These are phyloP conservation scores for Cottus gobio DNA, from an alignment of 2,113 vertebrate species.

Conservation along the genomic window DNA sequence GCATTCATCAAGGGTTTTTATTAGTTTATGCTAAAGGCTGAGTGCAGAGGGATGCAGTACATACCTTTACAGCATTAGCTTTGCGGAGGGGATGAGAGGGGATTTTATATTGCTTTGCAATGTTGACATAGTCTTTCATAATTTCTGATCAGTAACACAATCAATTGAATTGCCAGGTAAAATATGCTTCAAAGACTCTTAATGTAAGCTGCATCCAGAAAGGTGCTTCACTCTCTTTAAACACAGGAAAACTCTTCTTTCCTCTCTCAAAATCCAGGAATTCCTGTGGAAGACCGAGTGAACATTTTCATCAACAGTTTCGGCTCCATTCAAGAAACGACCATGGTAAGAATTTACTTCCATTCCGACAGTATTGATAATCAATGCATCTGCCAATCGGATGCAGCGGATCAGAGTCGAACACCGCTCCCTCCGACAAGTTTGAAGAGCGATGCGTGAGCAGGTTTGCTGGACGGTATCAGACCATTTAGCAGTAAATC, in stretches of 20 bases:
- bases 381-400: constrained; percentile 45
- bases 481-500: constrained; percentile 55
- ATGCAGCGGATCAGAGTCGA: not conserved
- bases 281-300: constrained; percentile 96
- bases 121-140: constrained; percentile 18
- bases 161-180: constrained; percentile 10
- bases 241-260: not conserved
- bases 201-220: not conserved
- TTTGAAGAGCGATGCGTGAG: constrained; percentile 12
- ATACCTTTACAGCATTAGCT: constrained; percentile 25
- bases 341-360: constrained; percentile 89
- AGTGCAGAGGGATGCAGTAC: constrained; percentile 12
- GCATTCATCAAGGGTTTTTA: constrained; percentile 41
- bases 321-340: constrained; percentile 98
- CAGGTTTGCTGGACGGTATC: constrained; percentile 29
- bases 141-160: constrained; percentile 16
- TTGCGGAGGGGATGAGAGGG: not conserved
- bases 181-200: constrained; percentile 14
- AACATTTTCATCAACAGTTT: constrained; percentile 99
- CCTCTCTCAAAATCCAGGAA: constrained; percentile 82
- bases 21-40: constrained; percentile 39
- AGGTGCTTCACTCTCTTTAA: not conserved
- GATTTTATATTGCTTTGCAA: constrained; percentile 21
- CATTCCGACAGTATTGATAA: constrained; percentile 29
- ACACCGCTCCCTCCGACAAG: constrained; percentile 2